Evolutionary conservation across 92 coral and sea anemone genomes (phyloP), one percentile per base, ranked within the genome.

Genomic region (Actinernus sp.): DNA sequence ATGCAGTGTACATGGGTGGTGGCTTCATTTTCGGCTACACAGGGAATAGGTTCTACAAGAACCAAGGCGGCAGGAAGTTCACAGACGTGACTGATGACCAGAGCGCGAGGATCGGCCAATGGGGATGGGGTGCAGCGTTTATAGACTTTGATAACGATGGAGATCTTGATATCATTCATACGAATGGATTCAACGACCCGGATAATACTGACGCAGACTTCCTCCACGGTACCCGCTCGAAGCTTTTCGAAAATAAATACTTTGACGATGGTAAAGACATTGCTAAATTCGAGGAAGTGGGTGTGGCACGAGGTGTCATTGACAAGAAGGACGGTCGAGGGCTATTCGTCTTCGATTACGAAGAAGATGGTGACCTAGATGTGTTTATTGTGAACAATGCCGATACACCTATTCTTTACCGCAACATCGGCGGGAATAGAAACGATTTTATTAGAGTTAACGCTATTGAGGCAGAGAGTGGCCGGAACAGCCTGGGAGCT

Each of bases 51-150:
- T 52, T 85, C n/a, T 78, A 5, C 74, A 88, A 82, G 71, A 87
- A 91, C 64, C 64, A 79, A 31, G 99, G 99, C 8, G 72, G 69
- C 2, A 90, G 99, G 37, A 95, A 76, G 63, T 95, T 95, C 49
- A 78, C 86, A 2, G 99, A 95, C 58, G 85, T 41, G 50, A 95
- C 99, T 10, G 99, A 95, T 45, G 58, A 51, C 20, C 74, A 78
- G 16, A 96, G 99, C 1, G 90, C 91, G 30, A 70, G 97, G 17
- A 75, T 63, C 28, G 99, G 99, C 47, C 86, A 83, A 67, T 95
- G 99, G 98, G 99, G 68, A 13, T 95, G 99, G 99, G 99, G 99
- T 1, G 82, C 99, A 16, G 89, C 99, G 5, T 92, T 95, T 67
- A 76, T 95, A 17, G 99, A 95, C 64, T 91, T 74, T 62, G 99